A percentile compares a stretch with the other conserved stretches of the same genome.
These are phyloP conservation scores for Akabosia matsudoensis DNA, from an alignment of 1,140 invertebrate genomes.

Conservation along the genomic window DNA sequence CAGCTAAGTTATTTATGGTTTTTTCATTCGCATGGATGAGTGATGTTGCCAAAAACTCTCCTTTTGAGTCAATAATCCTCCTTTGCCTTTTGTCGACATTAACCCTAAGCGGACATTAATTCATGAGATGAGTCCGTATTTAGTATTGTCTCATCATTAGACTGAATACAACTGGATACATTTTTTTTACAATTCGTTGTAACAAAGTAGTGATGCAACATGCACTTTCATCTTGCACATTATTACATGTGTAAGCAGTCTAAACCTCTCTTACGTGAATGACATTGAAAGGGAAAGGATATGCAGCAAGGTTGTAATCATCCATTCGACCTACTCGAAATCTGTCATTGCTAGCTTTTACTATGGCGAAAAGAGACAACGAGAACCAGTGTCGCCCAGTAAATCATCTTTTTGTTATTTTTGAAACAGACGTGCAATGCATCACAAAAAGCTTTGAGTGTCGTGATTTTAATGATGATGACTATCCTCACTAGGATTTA, in stretches of 20 bases:
- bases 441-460: background rate
- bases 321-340: background rate
- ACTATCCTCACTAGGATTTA: background rate
- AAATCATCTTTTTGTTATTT: background rate
- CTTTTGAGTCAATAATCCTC: background rate
- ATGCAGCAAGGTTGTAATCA: background rate
- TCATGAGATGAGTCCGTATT: slow-evolving; percentile 13
- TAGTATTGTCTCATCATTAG: slow-evolving; percentile 16
- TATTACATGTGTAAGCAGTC: background rate
- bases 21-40: background rate
- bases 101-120: background rate
- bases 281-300: background rate
- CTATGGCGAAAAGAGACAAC: background rate
- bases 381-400: background rate
- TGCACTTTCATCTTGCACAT: background rate
- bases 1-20: too few species aligned
- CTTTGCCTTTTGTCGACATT: background rate
- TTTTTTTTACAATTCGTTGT: background rate
- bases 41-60: slow-evolving; percentile 2
- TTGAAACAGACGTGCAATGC: slow-evolving; percentile 1
- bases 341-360: background rate
- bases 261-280: background rate
- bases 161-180: background rate
- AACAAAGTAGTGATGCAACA: too few species aligned
- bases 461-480: background rate